phyloP scores from a whole-genome alignment of 2,797 vertebrate species.

The Leucoraja ocellata region DNA sequence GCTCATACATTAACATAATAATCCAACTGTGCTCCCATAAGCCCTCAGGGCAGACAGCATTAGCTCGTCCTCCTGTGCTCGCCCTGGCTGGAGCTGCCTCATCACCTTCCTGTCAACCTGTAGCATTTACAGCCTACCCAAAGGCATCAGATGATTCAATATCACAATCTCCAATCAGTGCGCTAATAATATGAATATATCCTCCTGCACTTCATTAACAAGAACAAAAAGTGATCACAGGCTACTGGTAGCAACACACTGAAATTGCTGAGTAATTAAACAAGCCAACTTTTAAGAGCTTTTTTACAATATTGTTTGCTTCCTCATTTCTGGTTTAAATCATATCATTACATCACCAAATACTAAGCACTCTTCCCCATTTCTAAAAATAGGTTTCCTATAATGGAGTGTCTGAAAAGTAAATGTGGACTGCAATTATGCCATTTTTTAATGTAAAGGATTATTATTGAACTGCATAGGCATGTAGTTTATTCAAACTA shows the following conservation, averaged over 20 bases:
- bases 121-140: slow-evolving; percentile 62
- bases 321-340: neutral
- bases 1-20: slow-evolving; percentile 99
- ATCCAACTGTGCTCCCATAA: slow-evolving; percentile 90
- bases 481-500: neutral
- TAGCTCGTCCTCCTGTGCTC: slow-evolving; percentile 76
- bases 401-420: neutral
- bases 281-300: slow-evolving; percentile 4
- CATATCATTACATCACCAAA: neutral
- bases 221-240: slow-evolving; percentile 4
- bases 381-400: slow-evolving; percentile 18
- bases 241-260: slow-evolving; percentile 7
- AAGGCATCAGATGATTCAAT: slow-evolving; percentile 51
- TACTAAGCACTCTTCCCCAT: neutral
- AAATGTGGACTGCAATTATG: neutral
- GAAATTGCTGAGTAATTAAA: slow-evolving; percentile 20
- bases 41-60: slow-evolving; percentile 95
- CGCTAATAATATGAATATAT: slow-evolving; percentile 40
- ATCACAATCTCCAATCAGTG: slow-evolving; percentile 53
- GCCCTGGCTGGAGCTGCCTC: slow-evolving; percentile 61
- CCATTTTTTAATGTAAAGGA: neutral
- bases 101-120: slow-evolving; percentile 85
- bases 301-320: neutral
- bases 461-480: neutral
- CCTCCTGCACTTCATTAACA: slow-evolving; percentile 15